Evolutionary conservation across 2,888 invertebrate genomes (phyloP), one percentile per base, ranked within the genome.

Genomic region (Sinhomidia bicolor): DNA sequence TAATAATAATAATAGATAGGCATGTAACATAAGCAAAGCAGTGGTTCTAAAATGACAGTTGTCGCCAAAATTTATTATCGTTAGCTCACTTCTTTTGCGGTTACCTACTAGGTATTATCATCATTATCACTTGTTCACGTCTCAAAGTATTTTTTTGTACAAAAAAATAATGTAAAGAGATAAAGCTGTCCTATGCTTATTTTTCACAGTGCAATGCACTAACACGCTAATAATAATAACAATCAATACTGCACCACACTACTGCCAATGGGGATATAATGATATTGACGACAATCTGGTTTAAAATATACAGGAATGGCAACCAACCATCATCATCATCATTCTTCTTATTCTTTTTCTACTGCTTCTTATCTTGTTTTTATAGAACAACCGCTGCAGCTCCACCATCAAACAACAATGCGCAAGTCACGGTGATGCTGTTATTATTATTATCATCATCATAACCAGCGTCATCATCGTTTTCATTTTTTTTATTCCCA

Each of bases 401-500:
- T n/a, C n/a, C 36, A 60, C 20, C 57, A 76, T 26, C 36, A 76
- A 79, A 51, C 36, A 76, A 79, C 79, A 60, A 79, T 60, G 57
- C 57, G 79, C 36, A 79, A 79, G 79, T 79, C 79, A 79, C 60
- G 79, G 20, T 36, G 36, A 12, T n/a, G 26, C 29, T 51, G 23
- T 76, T 51, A 29, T 36, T 57, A 41, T 78, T 12, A 32, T 78
- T 10, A 32, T 78, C 4, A 29, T 51, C 32, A 65, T 65, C n/a
- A n/a, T n/a, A n/a, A n/a, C n/a, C n/a, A n/a, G n/a, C n/a, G n/a
- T n/a, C n/a, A n/a, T n/a, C n/a, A n/a, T n/a, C n/a, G n/a, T n/a
- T n/a, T n/a, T n/a, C n/a, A n/a, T n/a, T n/a, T n/a, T n/a, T n/a
- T n/a, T n/a, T 41, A 20, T 78, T 78, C 57, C 20, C 32, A 36